Evolutionary conservation across 2,888 invertebrate genomes (phyloP), one percentile per base, ranked within the genome.

Genomic region (Tachina grossa): DNA sequence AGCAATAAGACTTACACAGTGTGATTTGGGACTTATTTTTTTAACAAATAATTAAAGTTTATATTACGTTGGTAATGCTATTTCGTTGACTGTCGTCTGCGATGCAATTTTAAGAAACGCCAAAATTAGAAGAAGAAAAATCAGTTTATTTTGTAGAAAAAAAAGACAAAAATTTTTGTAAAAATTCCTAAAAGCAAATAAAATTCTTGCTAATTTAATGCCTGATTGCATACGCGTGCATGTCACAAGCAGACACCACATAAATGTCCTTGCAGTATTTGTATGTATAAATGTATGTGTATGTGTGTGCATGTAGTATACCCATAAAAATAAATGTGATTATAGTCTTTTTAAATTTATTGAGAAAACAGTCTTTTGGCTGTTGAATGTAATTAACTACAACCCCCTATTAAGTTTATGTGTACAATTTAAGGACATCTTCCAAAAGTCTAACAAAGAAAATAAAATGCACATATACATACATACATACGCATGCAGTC

Each of bases 161-260:
- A 6, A 59, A 39, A 11, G 10, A 22, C 9, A 19, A 22, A 53
- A 53, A 3, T 1, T 19, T 53, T 53, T 19, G 2, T 4, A 19
- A 11, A 19, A 59, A 14, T 39, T 3, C 8, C 14, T 14, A 76
- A 71, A 79, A 83, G 10, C 49, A 81, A 75, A 43, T 22, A 31
- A 75, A 83, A 78, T 78, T 66, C 47, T 78, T 79, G 78, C 84
- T 84, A 84, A 84, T 84, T 84, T 84, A 81, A 81, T 81, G 81
- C 80, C 57, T 81, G 74, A 74, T 68, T 74, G 74, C 74, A 68
- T 68, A 45, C 74, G 66, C 66, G 72, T 77, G 72, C 74, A 81
- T 81, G 81, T 81, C 84, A 31, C 57, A 68, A 77, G 77, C 81
- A 84, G 41, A 77, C 61, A 77, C 47, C 53, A n/a, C 66, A 68